Base-by-base conservation (phyloP, 2,888 invertebrate species). In the Cataglyphis albicans region DNA sequence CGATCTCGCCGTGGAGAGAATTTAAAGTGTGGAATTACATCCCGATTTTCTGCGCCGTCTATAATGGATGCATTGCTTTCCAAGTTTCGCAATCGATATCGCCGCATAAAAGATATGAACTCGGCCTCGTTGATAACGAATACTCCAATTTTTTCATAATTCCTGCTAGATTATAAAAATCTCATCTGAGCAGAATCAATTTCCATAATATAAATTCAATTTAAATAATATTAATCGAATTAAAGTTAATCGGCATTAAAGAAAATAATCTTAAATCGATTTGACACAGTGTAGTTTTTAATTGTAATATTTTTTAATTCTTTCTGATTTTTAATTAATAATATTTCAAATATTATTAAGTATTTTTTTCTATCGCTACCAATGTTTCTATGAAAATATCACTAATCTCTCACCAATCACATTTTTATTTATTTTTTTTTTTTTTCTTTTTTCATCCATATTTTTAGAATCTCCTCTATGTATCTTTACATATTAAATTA, bases 11-110 rank as follows among this genome's bases (percentile, higher is more conserved):
- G 41, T 44, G 57, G 21, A 78, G 57, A 38, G 70, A 78, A 78
- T 70, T 78, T 78, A 70, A 70, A 78, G 32, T 70, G 21, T 44
- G 18, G 32, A 57, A 78, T 78, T 70, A 68, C 44, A 70, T 10
- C 78, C 21, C 44, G 70, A 78, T 78, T 70, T 70, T 59, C 41
- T 21, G 41, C 57, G 57, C 68, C 44, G 44, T 32, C 41, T 44
- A 32, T 78, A 78, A 78, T 78, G 78, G 57, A 78, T 70, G 70
- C 70, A 44, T 78, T 78, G 41, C 57, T 32, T 78, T 70, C 70
- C 32, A 78, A 78, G 57, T 78, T 70, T 78, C 44, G 70, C 18
- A 70, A 70, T 78, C 57, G 32, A 59, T 70, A 78, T 59, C 57
- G 12, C 1, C 32, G 7, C 15, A 10, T 41, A 38, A 21, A 78